Percentiles rank a stretch among this genome's conserved stretches.
Conservation (phyloP, 2,888 invertebrate genomes). For the Cantharis rustica region DNA sequence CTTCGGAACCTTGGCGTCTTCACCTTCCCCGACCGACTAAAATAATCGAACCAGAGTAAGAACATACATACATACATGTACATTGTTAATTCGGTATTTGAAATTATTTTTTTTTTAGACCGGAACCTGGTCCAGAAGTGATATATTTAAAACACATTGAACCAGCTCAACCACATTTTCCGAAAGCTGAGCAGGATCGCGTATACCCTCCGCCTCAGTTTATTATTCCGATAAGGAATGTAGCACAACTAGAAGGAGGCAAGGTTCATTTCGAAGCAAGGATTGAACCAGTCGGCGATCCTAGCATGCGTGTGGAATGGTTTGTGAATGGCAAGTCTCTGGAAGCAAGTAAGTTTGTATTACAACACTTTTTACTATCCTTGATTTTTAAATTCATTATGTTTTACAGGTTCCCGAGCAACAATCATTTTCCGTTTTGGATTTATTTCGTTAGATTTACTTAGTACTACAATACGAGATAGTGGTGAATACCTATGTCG, state of each 20-base stretch:
- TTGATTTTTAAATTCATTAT: neutral
- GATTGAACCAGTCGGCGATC: slow-evolving; percentile 96
- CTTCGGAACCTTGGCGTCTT: slow-evolving; percentile 86
- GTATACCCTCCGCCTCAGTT: slow-evolving; percentile 91
- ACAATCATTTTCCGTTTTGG: slow-evolving; percentile 97
- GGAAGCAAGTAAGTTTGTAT: slow-evolving; percentile 78
- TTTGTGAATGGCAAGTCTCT: slow-evolving; percentile 89
- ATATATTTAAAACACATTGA: slow-evolving; percentile 92
- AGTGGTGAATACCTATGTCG: slow-evolving; percentile 90
- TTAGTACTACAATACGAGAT: slow-evolving; percentile 84
- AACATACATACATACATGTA: slow-evolving; percentile 36
- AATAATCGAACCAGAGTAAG: slow-evolving; percentile 94
- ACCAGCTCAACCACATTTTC: slow-evolving; percentile 81
- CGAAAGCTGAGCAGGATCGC: slow-evolving; percentile 83
- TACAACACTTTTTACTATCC: neutral
- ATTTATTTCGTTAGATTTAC: slow-evolving; percentile 91
- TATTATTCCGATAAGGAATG: slow-evolving; percentile 84
- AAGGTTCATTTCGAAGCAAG: slow-evolving; percentile 96
- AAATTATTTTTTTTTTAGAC: slow-evolving; percentile 60
- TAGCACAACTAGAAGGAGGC: slow-evolving; percentile 86
- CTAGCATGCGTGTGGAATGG: slow-evolving; percentile 96
- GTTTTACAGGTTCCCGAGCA: slow-evolving; percentile 82
- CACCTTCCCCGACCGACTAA: slow-evolving; percentile 91
- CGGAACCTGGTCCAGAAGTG: slow-evolving; percentile 90
- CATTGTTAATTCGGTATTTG: neutral